Conservation (phyloP, 2,888 invertebrate genomes). For the Drosophila borborema region DNA sequence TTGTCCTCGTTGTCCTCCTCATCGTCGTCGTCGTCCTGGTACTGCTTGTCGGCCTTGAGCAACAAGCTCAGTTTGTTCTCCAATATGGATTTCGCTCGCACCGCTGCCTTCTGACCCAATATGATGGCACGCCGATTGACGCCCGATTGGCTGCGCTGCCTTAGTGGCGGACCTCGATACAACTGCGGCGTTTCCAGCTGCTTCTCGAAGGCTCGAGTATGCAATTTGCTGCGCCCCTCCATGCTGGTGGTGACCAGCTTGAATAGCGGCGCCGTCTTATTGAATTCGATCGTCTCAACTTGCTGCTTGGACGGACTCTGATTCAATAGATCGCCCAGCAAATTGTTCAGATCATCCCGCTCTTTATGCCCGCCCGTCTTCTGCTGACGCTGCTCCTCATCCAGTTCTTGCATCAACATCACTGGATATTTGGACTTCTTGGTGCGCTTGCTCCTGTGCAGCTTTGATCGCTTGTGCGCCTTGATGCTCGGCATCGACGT, state of each 20-base stretch:
- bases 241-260: slow-evolving; percentile 27
- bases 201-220: slow-evolving; percentile 9
- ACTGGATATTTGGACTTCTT: background rate
- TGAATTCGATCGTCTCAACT: slow-evolving; percentile 9
- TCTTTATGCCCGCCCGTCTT: background rate
- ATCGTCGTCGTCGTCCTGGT: background rate
- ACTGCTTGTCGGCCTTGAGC: background rate
- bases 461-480: background rate
- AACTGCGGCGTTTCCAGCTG: slow-evolving; percentile 26
- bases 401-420: fast-evolving
- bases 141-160: background rate
- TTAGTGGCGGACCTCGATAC: background rate
- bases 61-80: slow-evolving; percentile 9
- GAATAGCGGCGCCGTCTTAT: slow-evolving; percentile 32
- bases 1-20: background rate
- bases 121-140: background rate
- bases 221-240: slow-evolving; percentile 31
- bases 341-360: slow-evolving; percentile 1
- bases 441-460: background rate
- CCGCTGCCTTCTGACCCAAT: background rate
- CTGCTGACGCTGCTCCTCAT: background rate
- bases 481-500: background rate
- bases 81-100: background rate
- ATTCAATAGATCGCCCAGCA: slow-evolving; percentile 31
- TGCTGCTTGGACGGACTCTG: background rate